Conservation (phyloP, 2,888 invertebrate genomes). For the Hirtodrosophila alboralis region DNA sequence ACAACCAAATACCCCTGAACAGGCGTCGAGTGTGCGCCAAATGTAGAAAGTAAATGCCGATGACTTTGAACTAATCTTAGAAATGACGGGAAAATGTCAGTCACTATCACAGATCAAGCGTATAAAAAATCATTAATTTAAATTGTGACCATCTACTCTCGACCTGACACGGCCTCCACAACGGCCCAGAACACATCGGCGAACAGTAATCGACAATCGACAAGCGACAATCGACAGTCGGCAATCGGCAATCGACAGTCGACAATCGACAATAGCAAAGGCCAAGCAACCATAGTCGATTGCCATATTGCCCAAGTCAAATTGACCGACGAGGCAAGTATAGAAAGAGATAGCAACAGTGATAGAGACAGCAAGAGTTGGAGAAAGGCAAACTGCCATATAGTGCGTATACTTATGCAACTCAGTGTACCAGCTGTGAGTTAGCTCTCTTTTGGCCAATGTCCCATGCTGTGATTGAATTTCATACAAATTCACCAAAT, state of each 20-base stretch:
- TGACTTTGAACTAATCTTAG: conserved; percentile 73
- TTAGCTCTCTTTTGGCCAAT: conserved; percentile 8
- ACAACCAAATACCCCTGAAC: conserved; percentile 2
- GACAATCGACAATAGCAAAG: conserved; percentile 41
- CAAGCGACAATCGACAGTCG: conserved; percentile 39
- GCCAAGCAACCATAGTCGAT: conserved; percentile 47
- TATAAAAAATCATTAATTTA: conserved; percentile 81
- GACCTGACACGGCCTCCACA: conserved; percentile 39
- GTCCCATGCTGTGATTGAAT: conserved; percentile 52
- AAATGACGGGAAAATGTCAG: conserved; percentile 76
- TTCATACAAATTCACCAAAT: conserved; percentile 44
- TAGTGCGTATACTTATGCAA: conserved; percentile 51
- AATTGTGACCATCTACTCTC: conserved; percentile 80
- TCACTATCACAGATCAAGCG: conserved; percentile 80
- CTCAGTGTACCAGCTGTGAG: conserved; percentile 18
- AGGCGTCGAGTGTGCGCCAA: conserved; percentile 44
- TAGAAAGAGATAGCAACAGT: conserved; percentile 5
- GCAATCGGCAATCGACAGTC: conserved; percentile 39
- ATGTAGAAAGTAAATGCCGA: conserved; percentile 75
- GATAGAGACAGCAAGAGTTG: conserved; percentile 14
- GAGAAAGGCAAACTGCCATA: conserved; percentile 67
- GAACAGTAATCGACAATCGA: conserved; percentile 39
- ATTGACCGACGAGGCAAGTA: conserved; percentile 51
- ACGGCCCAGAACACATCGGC: conserved; percentile 55
- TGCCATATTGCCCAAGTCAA: conserved; percentile 65